Evolutionary conservation across 2,888 invertebrate species (phyloP).

Genomic region (Eucriotettix oculatus): DNA sequence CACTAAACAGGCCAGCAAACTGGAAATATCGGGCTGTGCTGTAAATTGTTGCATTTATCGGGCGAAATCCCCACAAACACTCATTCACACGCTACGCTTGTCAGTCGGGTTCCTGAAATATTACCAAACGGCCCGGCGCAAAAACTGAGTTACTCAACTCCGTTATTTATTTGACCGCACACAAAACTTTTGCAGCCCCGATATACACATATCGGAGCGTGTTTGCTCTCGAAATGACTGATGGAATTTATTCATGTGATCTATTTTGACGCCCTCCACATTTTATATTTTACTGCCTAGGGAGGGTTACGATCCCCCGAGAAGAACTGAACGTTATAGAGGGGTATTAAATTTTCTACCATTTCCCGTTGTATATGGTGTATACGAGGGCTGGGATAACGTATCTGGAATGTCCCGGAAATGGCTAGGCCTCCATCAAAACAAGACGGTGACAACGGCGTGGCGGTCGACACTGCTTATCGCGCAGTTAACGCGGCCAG

Average conservation of each 20-base stretch:
- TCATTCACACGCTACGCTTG: no score
- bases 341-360: not conserved
- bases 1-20: no score
- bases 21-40: no score
- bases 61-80: no score
- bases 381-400: not conserved
- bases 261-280: slow-evolving; percentile 1
- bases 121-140: not conserved
- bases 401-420: not conserved
- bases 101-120: no score
- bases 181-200: not conserved
- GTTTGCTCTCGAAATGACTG: not conserved
- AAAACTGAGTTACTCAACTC: not conserved
- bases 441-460: not conserved
- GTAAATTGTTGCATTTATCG: no score
- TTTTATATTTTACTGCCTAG: not conserved
- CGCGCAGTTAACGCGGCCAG: no score
- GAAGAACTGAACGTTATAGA: not conserved
- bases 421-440: not conserved
- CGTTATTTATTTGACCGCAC: not conserved
- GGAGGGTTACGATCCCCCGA: not conserved
- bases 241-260: slow-evolving; percentile 2
- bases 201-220: not conserved
- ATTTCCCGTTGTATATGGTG: not conserved
- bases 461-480: not conserved